Base-by-base conservation (phyloP, 2,888 invertebrate species). In the Coleophora flavipennella region DNA sequence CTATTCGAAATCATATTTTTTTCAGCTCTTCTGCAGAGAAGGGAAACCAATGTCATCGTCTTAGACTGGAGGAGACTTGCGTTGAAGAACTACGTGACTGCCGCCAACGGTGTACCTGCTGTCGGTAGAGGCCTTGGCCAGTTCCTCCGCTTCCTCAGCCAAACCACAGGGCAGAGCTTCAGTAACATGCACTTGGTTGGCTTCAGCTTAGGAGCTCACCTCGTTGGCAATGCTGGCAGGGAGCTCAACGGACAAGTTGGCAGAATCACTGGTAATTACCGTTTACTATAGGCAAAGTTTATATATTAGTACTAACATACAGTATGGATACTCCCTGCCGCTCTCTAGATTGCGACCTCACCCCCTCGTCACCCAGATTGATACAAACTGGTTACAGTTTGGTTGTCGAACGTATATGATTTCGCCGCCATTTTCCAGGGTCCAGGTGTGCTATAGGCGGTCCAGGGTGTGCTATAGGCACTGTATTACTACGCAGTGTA, bases 161-260 rank as follows among this genome's bases (percentile, higher is more conserved):
- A 31, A 1, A 51, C 46, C 1, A 60, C 66, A 31, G 70, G 73
- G 0, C 57, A 66, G 0, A 41, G 51, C 0, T 49, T 55, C 14
- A 44, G 49, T 13, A 46, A 55, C 35, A 58, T 79, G 46, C 81
- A 81, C 42, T 39, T 83, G 3, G 53, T 79, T 2, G 83, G 83
- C 4, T 74, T 77, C 54, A 78, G 78, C 47, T 59, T 83, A 35
- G 83, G 84, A 1, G 67, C 73, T 26, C 83, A 84, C 37, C 41
- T 79, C 0, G 78, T 64, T 2, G 75, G 74, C 7, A 69, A 63
- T n/a, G 70, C 73, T 45, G 76, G 73, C 1, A 55, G 66, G 31
- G 50, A 54, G 34, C 43, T 68, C 4, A 45, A 58, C 2, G 70
- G 76, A 28, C 51, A 53, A 48, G 62, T 51, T 7, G 62, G 60